These are phyloP conservation scores for Sphaerophoria taeniata DNA, from an alignment of 2,888 invertebrate species.

Conservation along the genomic window DNA sequence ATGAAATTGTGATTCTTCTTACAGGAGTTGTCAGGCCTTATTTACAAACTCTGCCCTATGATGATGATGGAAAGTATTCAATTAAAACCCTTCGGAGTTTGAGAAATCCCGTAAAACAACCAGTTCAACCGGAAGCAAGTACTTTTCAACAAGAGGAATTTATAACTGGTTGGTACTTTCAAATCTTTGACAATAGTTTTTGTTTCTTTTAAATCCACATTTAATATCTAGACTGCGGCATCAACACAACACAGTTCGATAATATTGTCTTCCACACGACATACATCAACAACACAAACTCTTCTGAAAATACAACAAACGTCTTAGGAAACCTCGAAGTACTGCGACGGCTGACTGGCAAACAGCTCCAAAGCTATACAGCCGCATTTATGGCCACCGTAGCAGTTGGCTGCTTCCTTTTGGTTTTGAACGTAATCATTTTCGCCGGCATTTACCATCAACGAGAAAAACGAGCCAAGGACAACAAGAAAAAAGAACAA, in stretches of 20 bases:
- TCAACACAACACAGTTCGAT: conserved; percentile 84
- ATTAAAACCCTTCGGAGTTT: conserved; percentile 15
- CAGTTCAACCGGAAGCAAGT: conserved; percentile 18
- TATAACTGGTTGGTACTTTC: not conserved
- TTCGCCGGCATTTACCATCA: conserved; percentile 95
- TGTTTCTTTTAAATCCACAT: not conserved
- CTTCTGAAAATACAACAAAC: conserved; percentile 43
- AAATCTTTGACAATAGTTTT: not conserved
- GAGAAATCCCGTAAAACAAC: conserved; percentile 7
- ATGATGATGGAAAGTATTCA: conserved; percentile 77
- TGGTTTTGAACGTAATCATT: conserved; percentile 92
- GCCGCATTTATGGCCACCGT: conserved; percentile 95
- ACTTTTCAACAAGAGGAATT: conserved; percentile 29
- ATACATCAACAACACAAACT: conserved; percentile 47
- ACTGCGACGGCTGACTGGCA: conserved; percentile 88
- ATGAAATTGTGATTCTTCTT: conserved; percentile 47
- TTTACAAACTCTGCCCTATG: conserved; percentile 82
- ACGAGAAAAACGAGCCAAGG: conserved; percentile 86
- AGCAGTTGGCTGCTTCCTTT: conserved; percentile 92
- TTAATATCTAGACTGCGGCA: conserved; percentile 85
- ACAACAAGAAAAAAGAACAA: conserved; percentile 90
- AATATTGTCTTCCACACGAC: conserved; percentile 69
- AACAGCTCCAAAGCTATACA: conserved; percentile 94
- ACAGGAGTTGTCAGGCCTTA: conserved; percentile 91
- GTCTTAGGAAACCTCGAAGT: conserved; percentile 86